Evolutionary conservation across 2,113 vertebrate species (phyloP).

Genomic region (Hyperopisus bebe): DNA sequence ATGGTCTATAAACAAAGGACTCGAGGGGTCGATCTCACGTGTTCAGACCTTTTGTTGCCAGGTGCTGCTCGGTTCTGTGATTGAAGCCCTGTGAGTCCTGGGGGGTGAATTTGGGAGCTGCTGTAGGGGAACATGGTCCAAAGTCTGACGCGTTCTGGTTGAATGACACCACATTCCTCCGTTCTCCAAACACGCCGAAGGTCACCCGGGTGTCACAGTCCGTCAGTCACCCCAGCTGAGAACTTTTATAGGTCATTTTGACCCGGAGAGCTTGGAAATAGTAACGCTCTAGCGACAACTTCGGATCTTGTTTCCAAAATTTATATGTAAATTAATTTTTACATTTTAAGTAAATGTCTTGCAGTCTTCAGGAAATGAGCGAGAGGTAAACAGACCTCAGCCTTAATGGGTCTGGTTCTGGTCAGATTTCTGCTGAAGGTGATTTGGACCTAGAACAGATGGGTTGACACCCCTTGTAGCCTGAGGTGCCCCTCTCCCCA

Average conservation of each 20-base stretch:
- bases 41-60: not conserved
- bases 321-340: not conserved
- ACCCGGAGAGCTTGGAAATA: not conserved
- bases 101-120: not conserved
- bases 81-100: not conserved
- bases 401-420: not conserved
- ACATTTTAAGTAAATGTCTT: not conserved
- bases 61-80: not conserved
- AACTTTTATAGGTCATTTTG: not conserved
- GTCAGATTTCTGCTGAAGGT: not conserved
- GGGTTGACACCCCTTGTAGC: not conserved
- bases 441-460: not conserved
- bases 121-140: not conserved
- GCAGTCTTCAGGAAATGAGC: not conserved
- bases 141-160: not conserved
- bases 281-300: not conserved
- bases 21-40: not conserved
- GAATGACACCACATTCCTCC: not conserved
- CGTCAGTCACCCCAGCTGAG: not conserved
- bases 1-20: not conserved
- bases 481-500: slow-evolving; percentile 10
- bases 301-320: not conserved
- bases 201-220: not conserved
- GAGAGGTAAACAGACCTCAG: not conserved
- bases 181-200: not conserved